phyloP scores from a whole-genome alignment of 2,888 invertebrate species.

The Protophormia terraenovae region DNA sequence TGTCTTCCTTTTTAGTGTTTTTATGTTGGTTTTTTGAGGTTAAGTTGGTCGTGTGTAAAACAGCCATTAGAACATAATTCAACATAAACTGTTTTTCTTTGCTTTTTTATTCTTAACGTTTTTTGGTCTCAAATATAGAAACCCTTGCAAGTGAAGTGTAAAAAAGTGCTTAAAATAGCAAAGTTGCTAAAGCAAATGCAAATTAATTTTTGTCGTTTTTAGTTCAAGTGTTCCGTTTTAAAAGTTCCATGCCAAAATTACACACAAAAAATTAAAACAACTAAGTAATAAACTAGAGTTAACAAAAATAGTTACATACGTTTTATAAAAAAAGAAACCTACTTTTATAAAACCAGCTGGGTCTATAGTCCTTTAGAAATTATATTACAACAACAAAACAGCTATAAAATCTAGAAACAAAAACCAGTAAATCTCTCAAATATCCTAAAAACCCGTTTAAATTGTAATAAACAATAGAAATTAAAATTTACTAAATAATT shows the following conservation, averaged over 20 bases:
- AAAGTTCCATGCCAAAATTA: conserved; percentile 22
- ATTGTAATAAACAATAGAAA: not conserved
- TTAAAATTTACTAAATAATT: not conserved
- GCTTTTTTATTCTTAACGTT: conserved; percentile 6
- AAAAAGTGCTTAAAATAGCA: conserved; percentile 37
- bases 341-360: not conserved
- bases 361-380: not conserved
- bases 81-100: conserved; percentile 26
- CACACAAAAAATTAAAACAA: not conserved
- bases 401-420: not conserved
- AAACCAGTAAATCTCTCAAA: not conserved
- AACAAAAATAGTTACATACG: not conserved
- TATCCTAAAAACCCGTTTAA: not conserved
- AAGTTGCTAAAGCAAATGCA: conserved; percentile 19
- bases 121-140: conserved; percentile 6
- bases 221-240: conserved; percentile 57
- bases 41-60: conserved; percentile 60
- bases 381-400: not conserved
- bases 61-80: conserved; percentile 56
- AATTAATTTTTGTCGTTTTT: conserved; percentile 21
- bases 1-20: conserved; percentile 36
- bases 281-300: not conserved
- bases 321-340: conserved; percentile 6
- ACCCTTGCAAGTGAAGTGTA: conserved; percentile 49
- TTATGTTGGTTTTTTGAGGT: conserved; percentile 58